Base-by-base conservation (phyloP, 2,797 vertebrate species). In the Trichosurus vulpecula region DNA sequence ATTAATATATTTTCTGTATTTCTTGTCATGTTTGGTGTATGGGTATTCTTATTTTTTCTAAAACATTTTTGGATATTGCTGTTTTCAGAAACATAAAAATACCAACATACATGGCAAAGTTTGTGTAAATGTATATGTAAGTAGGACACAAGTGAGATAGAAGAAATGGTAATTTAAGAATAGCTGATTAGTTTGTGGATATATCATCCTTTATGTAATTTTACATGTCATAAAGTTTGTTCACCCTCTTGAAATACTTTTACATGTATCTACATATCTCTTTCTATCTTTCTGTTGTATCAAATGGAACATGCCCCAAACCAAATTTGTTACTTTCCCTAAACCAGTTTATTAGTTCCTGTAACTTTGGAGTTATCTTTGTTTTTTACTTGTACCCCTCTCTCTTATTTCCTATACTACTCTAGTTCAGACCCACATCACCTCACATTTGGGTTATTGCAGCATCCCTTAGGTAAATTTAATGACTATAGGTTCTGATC, bases 31-130 rank as follows among this genome's bases (percentile, higher is more conserved):
- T 95, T 47, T 92, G 22, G 41, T 81, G 3, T 47, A 27, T 92
- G 56, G 6, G 2, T 90, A 13, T 61, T 92, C 81, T 41, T 61
- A 95, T 91, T 16, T 52, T 81, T 51, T 92, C 6, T 58, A 51
- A 51, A 29, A 54, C 92, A 4, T 87, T 96, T 94, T 87, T 95
- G 81, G 35, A 92, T 89, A 31, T n/a, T 14, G 16, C 13, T 91
- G 66, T 95, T 54, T 94, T 22, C 41, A 95, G 66, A 95, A 97
- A 30, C 6, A 81, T 91, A 89, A 92, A 94, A 96, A n/a, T 61
- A 87, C 90, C 41, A 4, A 92, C 29, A 11, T 52, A 57, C 0
- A 14, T 92, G 91, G 9, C 95, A 94, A 90, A 97, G 61, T 90
- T 31, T 93, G 47, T 92, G 41, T 51, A 93, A 13, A 61, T 90